phyloP scores from a whole-genome alignment of 92 coral and sea anemone genomes.

The Montipora capitata region DNA sequence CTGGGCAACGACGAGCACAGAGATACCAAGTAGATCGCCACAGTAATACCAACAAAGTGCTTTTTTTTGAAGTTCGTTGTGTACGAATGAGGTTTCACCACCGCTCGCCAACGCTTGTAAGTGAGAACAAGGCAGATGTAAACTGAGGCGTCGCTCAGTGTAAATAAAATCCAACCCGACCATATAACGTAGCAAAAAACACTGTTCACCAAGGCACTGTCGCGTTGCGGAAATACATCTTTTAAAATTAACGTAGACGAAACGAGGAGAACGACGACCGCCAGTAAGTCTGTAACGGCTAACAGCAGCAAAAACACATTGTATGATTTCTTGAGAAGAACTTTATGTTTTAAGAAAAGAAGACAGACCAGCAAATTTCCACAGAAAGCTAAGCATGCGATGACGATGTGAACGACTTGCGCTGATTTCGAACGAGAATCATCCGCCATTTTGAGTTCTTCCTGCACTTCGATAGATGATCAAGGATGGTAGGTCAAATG shows the following conservation, averaged over 20 bases:
- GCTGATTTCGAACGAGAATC: background rate
- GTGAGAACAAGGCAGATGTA: slow-evolving; percentile 47
- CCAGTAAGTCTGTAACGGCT: slow-evolving; percentile 29
- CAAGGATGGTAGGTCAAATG: too few relatives aligned
- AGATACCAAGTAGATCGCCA: slow-evolving; percentile 20
- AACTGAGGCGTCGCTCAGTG: slow-evolving; percentile 27
- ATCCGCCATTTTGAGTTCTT: background rate
- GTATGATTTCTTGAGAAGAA: slow-evolving; percentile 42
- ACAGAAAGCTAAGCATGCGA: slow-evolving; percentile 30
- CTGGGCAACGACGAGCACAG: slow-evolving; percentile 34
- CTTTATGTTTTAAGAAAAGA: slow-evolving; percentile 37
- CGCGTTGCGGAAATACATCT: background rate
- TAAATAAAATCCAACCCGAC: slow-evolving; percentile 32
- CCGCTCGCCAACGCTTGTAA: slow-evolving; percentile 57
- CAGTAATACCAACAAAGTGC: slow-evolving; percentile 18
- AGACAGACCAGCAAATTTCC: slow-evolving; percentile 45
- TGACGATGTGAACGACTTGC: slow-evolving; percentile 19
- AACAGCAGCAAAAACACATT: slow-evolving; percentile 33
- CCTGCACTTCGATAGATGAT: too few relatives aligned
- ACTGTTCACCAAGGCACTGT: background rate
- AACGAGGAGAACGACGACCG: background rate
- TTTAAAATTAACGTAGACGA: background rate
- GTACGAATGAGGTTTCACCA: slow-evolving; percentile 34
- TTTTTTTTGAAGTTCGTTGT: slow-evolving; percentile 21
- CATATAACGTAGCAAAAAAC: slow-evolving; percentile 18